Base-by-base conservation (phyloP, 2,797 vertebrate genomes). In the Lemur catta region DNA sequence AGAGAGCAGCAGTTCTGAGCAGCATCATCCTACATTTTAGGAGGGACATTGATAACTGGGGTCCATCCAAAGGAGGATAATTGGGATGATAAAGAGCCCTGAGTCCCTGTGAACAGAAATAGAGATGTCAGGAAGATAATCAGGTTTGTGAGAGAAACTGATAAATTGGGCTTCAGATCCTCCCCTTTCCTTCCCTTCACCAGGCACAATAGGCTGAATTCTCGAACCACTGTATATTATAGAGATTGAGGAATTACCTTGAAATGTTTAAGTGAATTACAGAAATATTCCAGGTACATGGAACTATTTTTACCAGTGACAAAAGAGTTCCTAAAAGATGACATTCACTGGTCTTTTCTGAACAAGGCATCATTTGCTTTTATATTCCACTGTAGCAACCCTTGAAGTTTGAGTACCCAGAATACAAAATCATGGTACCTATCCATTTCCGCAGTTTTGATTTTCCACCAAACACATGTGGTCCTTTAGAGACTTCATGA, bases 301-400 rank as follows among this genome's bases (percentile, higher is more conserved):
- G 7, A 26, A 24, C 15, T 79, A 4, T 55, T 94, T 95, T 94
- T 80, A 59, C 46, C 71, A n/a, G 22, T 67, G 69, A 89, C 6
- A 67, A 85, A 67, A 35, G 72, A 84, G 4, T 63, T 94, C 17
- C 69, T 69, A 35, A 91, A 63, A 61, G 59, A 46, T 90, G 17
- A n/a, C 61, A 41, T 69, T 84, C 38, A 46, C 57, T 89, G 26
- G 28, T 65, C 35, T 48, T 61, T 74, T 61, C 63, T 72, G 18
- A 97, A 61, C 84, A 72, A 88, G 74, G 4, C 2, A 11, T 75
- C 22, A 48, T 93, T 96, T 78, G 78, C 84, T 89, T 91, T 93
- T 63, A 69, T 46, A 38, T 89, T 84, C 52, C 26, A 55, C 35
- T 17, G 63, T 82, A 79, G 48, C 33, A 69, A 3, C 86, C 35